A percentile compares a stretch with the other conserved stretches of the same genome.
Conservation (phyloP, 2,797 vertebrate species). For the Macrochelys suwanniensis region DNA sequence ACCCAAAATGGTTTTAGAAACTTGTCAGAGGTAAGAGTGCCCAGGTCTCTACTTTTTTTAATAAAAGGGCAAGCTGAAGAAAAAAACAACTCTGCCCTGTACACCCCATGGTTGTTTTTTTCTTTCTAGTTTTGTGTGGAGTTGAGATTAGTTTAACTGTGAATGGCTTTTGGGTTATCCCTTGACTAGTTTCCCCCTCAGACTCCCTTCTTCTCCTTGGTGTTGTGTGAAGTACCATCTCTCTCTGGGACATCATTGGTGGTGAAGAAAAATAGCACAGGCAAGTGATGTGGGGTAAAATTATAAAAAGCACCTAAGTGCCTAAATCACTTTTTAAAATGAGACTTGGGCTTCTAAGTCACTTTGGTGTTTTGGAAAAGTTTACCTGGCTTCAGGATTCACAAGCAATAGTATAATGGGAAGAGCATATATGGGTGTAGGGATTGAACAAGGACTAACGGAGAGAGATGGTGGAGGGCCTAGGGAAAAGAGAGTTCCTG, state of each 20-base stretch:
- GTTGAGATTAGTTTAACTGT: not conserved
- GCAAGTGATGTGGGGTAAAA: not conserved
- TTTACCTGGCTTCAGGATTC: not conserved
- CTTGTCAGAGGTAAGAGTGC: not conserved
- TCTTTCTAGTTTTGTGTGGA: not conserved
- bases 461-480: not conserved
- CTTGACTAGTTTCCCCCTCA: not conserved
- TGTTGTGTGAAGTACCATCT: not conserved
- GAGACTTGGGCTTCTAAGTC: no score
- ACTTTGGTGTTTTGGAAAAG: not conserved
- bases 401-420: not conserved
- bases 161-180: not conserved
- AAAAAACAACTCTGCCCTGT: not conserved
- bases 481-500: not conserved
- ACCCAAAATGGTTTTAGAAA: not conserved
- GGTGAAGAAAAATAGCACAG: not conserved
- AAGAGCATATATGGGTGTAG: not conserved
- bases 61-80: not conserved
- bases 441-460: not conserved
- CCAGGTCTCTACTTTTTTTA: not conserved
- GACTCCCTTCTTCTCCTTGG: not conserved
- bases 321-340: no score
- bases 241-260: not conserved
- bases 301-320: not conserved
- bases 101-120: not conserved